Conservation (phyloP, 2,797 vertebrate species). For the Siniperca scherzeri region DNA sequence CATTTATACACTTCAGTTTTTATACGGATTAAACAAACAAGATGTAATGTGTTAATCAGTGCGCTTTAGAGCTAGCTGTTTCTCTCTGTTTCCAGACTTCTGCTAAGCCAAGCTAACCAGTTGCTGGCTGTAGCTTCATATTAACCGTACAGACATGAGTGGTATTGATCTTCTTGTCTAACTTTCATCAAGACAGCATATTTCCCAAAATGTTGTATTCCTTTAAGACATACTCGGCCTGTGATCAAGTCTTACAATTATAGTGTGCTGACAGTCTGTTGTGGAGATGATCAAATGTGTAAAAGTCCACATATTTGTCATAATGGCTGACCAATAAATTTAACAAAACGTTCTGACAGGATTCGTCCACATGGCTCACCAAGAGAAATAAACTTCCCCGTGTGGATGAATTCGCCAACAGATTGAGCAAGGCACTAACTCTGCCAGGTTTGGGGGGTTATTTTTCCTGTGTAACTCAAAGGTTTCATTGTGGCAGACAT, state of each 20-base stretch:
- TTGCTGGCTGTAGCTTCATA: too few relatives aligned
- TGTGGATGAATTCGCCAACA: constrained; percentile 30
- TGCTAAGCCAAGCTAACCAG: neutral
- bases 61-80: neutral
- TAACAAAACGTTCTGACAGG: neutral
- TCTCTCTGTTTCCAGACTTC: neutral
- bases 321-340: neutral
- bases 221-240: neutral
- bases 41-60: neutral
- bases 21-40: too few relatives aligned
- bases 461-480: constrained; percentile 33
- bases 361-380: neutral
- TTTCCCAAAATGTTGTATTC: constrained; percentile 1
- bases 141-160: neutral
- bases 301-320: neutral
- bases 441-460: constrained; percentile 1
- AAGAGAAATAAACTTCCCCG: constrained; percentile 29
- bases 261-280: neutral
- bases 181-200: neutral
- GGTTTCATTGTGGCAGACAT: constrained; percentile 30
- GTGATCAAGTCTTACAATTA: neutral
- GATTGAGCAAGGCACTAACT: constrained; percentile 21
- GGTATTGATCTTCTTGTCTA: neutral
- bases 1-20: too few relatives aligned
- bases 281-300: neutral